phyloP scores from a whole-genome alignment of 2,888 invertebrate genomes.

The Dicycla oo region DNA sequence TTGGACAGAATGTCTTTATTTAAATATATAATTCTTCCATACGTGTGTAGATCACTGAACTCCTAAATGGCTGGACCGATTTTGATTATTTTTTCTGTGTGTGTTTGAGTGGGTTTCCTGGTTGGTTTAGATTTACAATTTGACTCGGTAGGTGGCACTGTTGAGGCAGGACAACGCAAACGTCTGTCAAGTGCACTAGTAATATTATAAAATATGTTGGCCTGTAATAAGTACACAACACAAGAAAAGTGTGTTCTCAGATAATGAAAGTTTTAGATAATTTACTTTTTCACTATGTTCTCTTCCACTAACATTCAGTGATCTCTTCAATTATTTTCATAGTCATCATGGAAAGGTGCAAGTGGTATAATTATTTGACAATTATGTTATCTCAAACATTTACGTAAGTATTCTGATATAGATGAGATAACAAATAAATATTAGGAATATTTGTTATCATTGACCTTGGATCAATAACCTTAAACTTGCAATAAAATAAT shows the following conservation, averaged over 20 bases:
- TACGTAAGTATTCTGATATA: conserved; percentile 1
- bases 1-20: no score
- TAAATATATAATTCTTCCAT: no score
- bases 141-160: no score
- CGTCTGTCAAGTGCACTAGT: no score
- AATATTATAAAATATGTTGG: neutral
- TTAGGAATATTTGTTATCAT: conserved; percentile 27
- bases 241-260: neutral
- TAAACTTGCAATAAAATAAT: conserved; percentile 20
- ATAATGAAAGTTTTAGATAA: neutral
- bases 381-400: conserved; percentile 10
- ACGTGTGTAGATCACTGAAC: no score
- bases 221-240: neutral
- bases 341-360: neutral
- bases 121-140: no score
- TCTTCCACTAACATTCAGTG: no score
- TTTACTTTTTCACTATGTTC: no score
- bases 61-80: no score
- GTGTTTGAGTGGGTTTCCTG: no score
- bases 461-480: conserved; percentile 28
- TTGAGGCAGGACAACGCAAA: no score
- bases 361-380: neutral
- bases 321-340: neutral
- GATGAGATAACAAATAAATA: conserved; percentile 25
- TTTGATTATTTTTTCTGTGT: no score